Evolutionary conservation across 1,140 invertebrate species (phyloP).

Genomic region (Trichomalopsis sarcophagae): DNA sequence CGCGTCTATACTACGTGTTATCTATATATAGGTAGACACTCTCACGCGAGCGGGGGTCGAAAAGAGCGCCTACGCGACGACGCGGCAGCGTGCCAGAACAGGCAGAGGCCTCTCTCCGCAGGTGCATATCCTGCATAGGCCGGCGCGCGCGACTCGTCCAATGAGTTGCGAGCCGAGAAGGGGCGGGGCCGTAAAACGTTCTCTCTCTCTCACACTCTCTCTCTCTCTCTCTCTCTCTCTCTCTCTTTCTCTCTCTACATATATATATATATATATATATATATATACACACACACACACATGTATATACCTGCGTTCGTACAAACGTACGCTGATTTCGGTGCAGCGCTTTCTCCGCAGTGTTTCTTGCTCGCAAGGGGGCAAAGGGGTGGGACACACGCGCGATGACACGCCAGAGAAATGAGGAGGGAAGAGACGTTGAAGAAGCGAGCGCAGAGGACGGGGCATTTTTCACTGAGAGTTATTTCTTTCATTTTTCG

Average conservation of each 20-base stretch:
- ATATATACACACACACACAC: not conserved
- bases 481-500: not conserved
- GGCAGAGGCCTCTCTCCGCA: conserved; percentile 28
- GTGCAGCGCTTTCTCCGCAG: not conserved
- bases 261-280: not conserved
- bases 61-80: conserved; percentile 64
- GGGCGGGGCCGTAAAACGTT: conserved; percentile 39
- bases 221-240: too few species aligned
- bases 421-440: too few species aligned
- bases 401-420: not conserved
- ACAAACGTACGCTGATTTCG: not conserved
- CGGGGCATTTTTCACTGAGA: not conserved
- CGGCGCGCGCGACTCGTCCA: conserved; percentile 11
- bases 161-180: conserved; percentile 52
- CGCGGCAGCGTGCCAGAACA: conserved; percentile 70
- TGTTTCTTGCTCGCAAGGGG: not conserved
- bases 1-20: not conserved
- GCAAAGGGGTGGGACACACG: not conserved
- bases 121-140: conserved; percentile 45
- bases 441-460: too few species aligned
- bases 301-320: too few species aligned
- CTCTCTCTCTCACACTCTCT: too few species aligned
- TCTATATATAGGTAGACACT: not conserved
- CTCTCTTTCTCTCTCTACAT: not conserved
- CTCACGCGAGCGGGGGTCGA: not conserved